phyloP scores from a whole-genome alignment of 1,140 invertebrate genomes.

The Littorina saxatilis region DNA sequence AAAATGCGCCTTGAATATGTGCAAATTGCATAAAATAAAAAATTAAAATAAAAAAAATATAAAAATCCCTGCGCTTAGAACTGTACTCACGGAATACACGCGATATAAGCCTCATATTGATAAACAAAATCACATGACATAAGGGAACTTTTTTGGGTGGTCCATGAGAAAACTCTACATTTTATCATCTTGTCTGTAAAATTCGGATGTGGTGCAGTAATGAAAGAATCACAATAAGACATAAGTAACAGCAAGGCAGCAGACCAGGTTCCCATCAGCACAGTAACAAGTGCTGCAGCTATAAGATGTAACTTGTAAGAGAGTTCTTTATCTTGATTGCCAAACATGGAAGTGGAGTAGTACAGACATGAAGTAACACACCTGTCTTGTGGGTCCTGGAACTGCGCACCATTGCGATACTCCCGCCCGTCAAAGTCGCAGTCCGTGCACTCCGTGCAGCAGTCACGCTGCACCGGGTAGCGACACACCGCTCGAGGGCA shows the following conservation, averaged over 20 bases:
- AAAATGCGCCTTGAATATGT: too few relatives aligned
- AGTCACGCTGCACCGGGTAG: slow-evolving; percentile 50
- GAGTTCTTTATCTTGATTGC: slow-evolving; percentile 28
- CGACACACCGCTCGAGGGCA: slow-evolving; percentile 52
- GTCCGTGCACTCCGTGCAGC: slow-evolving; percentile 61
- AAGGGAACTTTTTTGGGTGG: too few relatives aligned
- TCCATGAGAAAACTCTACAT: too few relatives aligned
- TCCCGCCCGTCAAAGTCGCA: slow-evolving; percentile 55
- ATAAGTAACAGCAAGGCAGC: slow-evolving; percentile 50
- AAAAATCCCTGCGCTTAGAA: too few relatives aligned
- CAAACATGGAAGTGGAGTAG: slow-evolving; percentile 38
- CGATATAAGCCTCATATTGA: too few relatives aligned
- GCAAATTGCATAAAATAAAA: too few relatives aligned
- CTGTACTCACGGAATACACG: too few relatives aligned
- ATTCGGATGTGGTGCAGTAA: too few relatives aligned
- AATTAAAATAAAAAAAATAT: too few relatives aligned
- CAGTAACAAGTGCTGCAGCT: slow-evolving; percentile 47
- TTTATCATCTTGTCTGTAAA: too few relatives aligned
- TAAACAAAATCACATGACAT: too few relatives aligned
- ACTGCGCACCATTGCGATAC: slow-evolving; percentile 46
- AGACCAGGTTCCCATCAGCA: slow-evolving; percentile 58
- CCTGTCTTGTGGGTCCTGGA: slow-evolving; percentile 40
- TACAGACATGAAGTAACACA: too few relatives aligned
- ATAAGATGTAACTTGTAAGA: slow-evolving; percentile 45
- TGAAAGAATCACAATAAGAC: slow-evolving; percentile 49